These are phyloP conservation scores for Heteractis magnifica DNA, from an alignment of 92 coral and sea anemone genomes.

Conservation along the genomic window DNA sequence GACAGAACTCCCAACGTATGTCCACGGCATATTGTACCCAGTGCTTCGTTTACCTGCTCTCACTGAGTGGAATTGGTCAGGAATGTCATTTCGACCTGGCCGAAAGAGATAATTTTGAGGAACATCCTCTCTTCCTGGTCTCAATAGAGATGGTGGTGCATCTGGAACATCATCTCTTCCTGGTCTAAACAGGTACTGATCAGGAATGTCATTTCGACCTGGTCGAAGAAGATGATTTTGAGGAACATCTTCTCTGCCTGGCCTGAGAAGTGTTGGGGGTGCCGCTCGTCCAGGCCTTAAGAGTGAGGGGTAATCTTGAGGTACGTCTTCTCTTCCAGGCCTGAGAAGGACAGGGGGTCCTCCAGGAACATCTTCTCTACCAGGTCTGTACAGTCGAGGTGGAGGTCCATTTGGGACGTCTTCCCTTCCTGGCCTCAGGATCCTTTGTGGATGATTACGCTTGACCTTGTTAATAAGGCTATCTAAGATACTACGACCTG, in stretches of 20 bases:
- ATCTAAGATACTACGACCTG: slow-evolving; percentile 23
- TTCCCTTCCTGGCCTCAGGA: slow-evolving; percentile 4
- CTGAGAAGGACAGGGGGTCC: slow-evolving; percentile 8
- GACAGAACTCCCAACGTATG: slow-evolving; percentile 25
- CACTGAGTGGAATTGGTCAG: slow-evolving; percentile 11
- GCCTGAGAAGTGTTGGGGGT: slow-evolving; percentile 16
- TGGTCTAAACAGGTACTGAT: slow-evolving; percentile 25
- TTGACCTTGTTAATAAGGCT: not conserved
- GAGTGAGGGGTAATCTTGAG: not conserved
- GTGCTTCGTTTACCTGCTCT: slow-evolving; percentile 32
- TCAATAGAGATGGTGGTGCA: not conserved
- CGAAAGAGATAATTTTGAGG: slow-evolving; percentile 16
- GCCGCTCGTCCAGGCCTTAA: slow-evolving; percentile 9
- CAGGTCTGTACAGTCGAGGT: slow-evolving; percentile 10
- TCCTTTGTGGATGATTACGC: not conserved
- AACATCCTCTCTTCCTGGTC: slow-evolving; percentile 29
- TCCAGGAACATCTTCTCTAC: slow-evolving; percentile 31
- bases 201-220: slow-evolving; percentile 5
- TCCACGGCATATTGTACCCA: slow-evolving; percentile 47
- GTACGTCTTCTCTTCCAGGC: slow-evolving; percentile 24
- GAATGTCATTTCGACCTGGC: slow-evolving; percentile 15
- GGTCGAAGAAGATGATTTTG: slow-evolving; percentile 19
- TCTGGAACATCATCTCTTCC: slow-evolving; percentile 4
- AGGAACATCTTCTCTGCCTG: slow-evolving; percentile 32
- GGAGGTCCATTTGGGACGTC: slow-evolving; percentile 1